Percentiles rank a stretch among this genome's conserved stretches.
These are phyloP conservation scores for Drosophila fulvimacula DNA, from an alignment of 2,888 invertebrate species.

Conservation along the genomic window DNA sequence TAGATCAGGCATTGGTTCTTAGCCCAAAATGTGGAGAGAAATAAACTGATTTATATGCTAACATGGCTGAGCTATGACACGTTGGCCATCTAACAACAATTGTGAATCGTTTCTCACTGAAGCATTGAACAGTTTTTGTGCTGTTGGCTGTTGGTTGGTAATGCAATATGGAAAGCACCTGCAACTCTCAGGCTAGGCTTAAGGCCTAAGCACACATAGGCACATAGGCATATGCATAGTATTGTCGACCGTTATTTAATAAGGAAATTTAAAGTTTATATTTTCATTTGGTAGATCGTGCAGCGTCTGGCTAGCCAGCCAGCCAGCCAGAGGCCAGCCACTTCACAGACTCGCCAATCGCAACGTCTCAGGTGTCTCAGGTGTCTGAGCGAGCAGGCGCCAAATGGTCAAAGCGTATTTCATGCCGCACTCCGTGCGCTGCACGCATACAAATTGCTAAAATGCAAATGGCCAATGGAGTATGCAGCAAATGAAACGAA, in stretches of 20 bases:
- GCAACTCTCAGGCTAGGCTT: not conserved
- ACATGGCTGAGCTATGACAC: constrained; percentile 53
- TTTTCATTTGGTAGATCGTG: constrained; percentile 65
- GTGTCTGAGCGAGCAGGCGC: constrained; percentile 64
- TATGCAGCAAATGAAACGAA: constrained; percentile 12
- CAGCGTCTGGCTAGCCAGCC: constrained; percentile 27
- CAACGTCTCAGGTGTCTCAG: constrained; percentile 35
- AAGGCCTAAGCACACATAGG: not conserved
- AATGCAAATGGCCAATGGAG: constrained; percentile 32
- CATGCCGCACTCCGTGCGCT: constrained; percentile 53
- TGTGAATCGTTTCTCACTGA: constrained; percentile 43
- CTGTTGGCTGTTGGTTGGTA: constrained; percentile 12
- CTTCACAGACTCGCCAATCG: constrained; percentile 19
- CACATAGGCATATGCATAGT: constrained; percentile 25
- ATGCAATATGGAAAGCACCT: constrained; percentile 36
- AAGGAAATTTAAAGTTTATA: constrained; percentile 72
- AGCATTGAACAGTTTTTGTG: constrained; percentile 4
- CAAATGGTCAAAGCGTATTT: constrained; percentile 69
- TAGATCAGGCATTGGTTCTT: not conserved
- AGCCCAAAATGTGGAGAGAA: not conserved
- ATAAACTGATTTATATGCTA: constrained; percentile 44
- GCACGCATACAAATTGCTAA: constrained; percentile 73
- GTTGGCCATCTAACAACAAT: constrained; percentile 42
- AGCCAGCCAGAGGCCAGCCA: constrained; percentile 26
- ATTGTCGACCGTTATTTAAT: constrained; percentile 75